Percentiles rank a stretch among this genome's conserved stretches.
Evolutionary conservation across 2,113 vertebrate species (phyloP).

Genomic region (Siphamia tubifer): DNA sequence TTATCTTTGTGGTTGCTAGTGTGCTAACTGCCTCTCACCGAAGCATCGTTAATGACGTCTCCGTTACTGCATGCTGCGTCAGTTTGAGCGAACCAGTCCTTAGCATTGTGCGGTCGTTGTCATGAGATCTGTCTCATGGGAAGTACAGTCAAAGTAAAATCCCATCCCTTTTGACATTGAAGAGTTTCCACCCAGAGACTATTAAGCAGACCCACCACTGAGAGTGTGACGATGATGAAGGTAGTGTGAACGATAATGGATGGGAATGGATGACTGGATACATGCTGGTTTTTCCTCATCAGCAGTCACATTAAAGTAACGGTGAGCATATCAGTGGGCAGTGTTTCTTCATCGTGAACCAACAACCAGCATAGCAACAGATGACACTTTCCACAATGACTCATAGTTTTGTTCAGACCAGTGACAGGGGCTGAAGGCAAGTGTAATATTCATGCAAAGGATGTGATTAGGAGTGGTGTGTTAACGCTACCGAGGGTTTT

Average conservation of each 20-base stretch:
- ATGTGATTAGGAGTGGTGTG: not conserved
- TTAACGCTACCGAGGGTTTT: not conserved
- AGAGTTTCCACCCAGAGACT: conserved; percentile 21
- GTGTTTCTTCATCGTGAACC: not conserved
- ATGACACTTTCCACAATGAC: not conserved
- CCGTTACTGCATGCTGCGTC: no score
- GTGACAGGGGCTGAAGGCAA: not conserved
- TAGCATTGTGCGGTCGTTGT: not conserved
- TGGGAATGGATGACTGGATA: conserved; percentile 7
- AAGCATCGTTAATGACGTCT: no score
- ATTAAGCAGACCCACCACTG: conserved; percentile 22
- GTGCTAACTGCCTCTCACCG: no score
- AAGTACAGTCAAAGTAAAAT: not conserved
- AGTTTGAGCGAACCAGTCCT: no score
- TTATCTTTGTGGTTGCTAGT: no score
- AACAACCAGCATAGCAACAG: conserved; percentile 4
- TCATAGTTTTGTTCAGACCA: not conserved
- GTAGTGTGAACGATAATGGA: conserved; percentile 47
- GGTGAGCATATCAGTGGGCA: not conserved
- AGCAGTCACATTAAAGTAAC: not conserved
- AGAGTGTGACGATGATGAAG: conserved; percentile 43
- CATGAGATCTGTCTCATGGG: not conserved
- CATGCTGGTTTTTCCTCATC: conserved; percentile 27
- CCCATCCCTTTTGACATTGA: not conserved
- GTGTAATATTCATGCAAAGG: not conserved